Percentiles rank a stretch among this genome's conserved stretches.
Evolutionary conservation across 2,888 invertebrate species (phyloP).

Genomic region (Phania funesta): DNA sequence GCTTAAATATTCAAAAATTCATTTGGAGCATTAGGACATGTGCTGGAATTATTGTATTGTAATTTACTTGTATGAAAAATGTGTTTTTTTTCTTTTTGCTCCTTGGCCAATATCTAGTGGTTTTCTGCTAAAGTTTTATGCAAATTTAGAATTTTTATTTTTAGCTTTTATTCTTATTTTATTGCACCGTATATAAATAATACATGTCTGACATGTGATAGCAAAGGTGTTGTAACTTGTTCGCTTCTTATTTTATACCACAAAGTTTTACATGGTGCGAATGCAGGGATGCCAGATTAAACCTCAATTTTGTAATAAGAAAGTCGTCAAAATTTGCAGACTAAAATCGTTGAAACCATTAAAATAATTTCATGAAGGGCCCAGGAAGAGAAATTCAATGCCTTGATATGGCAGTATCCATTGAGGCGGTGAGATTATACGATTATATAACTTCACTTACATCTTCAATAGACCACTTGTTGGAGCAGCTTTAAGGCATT

Average conservation of each 20-base stretch:
- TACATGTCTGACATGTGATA: slow-evolving; percentile 52
- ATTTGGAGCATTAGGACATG: background rate
- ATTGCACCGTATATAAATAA: slow-evolving; percentile 49
- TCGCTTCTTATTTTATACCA: background rate
- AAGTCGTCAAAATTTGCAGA: too few relatives aligned
- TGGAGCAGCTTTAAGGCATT: too few relatives aligned
- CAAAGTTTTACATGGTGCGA: background rate
- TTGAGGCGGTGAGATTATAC: too few relatives aligned
- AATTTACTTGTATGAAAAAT: background rate
- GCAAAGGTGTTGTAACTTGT: slow-evolving; percentile 41
- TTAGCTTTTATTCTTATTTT: background rate
- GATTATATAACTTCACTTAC: too few relatives aligned
- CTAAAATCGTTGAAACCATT: too few relatives aligned
- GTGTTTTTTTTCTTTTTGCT: background rate
- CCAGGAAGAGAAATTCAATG: too few relatives aligned
- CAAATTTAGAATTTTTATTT: slow-evolving; percentile 28
- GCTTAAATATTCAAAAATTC: background rate
- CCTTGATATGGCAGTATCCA: too few relatives aligned
- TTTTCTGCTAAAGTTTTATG: slow-evolving; percentile 30
- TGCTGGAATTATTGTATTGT: background rate
- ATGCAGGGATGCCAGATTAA: too few relatives aligned
- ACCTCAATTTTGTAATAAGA: too few relatives aligned
- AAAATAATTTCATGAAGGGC: too few relatives aligned
- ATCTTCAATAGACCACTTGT: too few relatives aligned
- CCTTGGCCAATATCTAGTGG: background rate